These are phyloP conservation scores for Netelia melanura DNA, from an alignment of 2,888 invertebrate species.

Conservation along the genomic window DNA sequence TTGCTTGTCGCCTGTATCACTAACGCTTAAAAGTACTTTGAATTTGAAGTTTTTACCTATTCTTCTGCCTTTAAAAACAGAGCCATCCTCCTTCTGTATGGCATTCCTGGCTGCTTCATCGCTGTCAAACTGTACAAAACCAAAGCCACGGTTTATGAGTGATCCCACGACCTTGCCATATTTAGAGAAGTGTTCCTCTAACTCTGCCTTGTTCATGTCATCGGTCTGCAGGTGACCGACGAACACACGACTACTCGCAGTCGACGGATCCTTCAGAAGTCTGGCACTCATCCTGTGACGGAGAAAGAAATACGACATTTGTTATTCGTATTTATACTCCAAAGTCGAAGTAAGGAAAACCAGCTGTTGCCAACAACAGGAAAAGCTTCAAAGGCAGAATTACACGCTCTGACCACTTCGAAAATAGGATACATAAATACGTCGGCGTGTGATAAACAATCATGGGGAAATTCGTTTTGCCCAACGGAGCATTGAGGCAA, in stretches of 20 bases:
- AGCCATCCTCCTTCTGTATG: conserved; percentile 90
- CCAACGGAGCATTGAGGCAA: no score
- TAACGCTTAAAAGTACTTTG: background rate
- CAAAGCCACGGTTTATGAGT: conserved; percentile 92
- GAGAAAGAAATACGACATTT: no score
- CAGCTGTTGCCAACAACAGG: no score
- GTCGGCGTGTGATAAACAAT: no score
- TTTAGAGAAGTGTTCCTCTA: conserved; percentile 91
- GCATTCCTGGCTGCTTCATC: conserved; percentile 92
- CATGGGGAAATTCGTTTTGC: no score
- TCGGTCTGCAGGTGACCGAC: conserved; percentile 91
- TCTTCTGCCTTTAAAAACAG: conserved; percentile 90
- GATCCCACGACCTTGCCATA: conserved; percentile 91
- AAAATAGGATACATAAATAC: no score
- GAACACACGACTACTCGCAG: conserved; percentile 92
- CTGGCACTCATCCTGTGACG: conserved; percentile 72
- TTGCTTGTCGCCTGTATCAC: no score
- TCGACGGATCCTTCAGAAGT: conserved; percentile 89
- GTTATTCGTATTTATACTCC: no score
- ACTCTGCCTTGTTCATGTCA: conserved; percentile 88
- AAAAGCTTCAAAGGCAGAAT: no score
- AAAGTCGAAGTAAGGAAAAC: no score
- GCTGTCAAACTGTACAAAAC: conserved; percentile 94
- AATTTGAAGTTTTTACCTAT: conserved; percentile 86
- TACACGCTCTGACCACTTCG: no score